These are phyloP conservation scores for Thymelicus sylvestris DNA, from an alignment of 2,888 invertebrate genomes.

Conservation along the genomic window DNA sequence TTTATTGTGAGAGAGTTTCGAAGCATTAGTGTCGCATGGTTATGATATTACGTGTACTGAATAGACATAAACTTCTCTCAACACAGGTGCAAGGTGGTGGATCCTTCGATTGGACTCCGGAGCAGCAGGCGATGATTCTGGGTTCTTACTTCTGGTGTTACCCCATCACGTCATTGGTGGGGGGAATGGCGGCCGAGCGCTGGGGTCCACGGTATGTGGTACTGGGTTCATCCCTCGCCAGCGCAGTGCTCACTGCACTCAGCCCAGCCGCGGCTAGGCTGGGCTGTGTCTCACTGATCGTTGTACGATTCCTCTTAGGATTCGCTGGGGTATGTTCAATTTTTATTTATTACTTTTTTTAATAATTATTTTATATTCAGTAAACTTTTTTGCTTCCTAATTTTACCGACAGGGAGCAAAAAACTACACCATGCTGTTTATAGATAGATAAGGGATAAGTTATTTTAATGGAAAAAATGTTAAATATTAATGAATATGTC, in stretches of 20 bases:
- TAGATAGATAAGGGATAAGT: too few relatives aligned
- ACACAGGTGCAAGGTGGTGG: conserved; percentile 53
- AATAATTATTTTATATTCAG: too few relatives aligned
- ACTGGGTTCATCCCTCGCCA: conserved; percentile 76
- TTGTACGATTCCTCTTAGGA: conserved; percentile 85
- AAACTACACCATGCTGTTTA: too few relatives aligned
- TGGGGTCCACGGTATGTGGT: conserved; percentile 87
- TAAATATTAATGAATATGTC: too few relatives aligned
- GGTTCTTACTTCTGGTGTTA: conserved; percentile 90
- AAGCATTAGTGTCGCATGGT: neutral
- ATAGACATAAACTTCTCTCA: neutral
- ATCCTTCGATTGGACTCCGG: conserved; percentile 83
- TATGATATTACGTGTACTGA: neutral
- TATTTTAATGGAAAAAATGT: too few relatives aligned
- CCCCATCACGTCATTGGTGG: conserved; percentile 86
- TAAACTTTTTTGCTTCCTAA: too few relatives aligned
- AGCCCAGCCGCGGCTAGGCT: conserved; percentile 85
- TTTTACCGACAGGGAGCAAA: too few relatives aligned
- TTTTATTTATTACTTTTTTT: neutral
- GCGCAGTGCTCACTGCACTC: conserved; percentile 84
- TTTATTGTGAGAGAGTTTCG: too few relatives aligned
- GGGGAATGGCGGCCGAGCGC: conserved; percentile 87
- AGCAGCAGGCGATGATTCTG: conserved; percentile 86
- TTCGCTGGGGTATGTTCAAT: conserved; percentile 83
- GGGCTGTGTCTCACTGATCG: conserved; percentile 83